Conservation (phyloP, 2,113 vertebrate species). For the Morone chrysops region DNA sequence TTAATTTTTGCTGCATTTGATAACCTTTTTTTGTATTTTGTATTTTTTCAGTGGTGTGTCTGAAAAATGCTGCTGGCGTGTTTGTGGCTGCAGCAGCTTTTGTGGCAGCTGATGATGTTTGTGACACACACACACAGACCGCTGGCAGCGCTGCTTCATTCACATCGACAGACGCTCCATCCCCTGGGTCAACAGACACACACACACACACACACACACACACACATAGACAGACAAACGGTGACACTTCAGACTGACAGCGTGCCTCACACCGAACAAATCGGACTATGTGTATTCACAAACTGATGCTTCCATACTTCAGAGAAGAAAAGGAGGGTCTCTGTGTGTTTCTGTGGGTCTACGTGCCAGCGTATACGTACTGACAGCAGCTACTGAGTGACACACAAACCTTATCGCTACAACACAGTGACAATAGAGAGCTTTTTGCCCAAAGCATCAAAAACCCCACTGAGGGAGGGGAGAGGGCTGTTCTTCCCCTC, state of each 20-base stretch:
- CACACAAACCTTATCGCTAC: constrained; percentile 59
- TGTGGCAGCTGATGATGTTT: constrained; percentile 40
- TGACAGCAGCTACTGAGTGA: constrained; percentile 39
- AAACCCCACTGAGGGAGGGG: constrained; percentile 22
- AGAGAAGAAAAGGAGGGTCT: constrained; percentile 21
- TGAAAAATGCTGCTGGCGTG: neutral
- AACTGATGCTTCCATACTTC: constrained; percentile 47
- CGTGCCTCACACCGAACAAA: constrained; percentile 34
- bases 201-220: constrained; percentile 20
- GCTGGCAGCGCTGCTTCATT: neutral
- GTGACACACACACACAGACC: constrained; percentile 18
- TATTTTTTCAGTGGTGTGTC: neutral
- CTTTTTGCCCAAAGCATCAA: constrained; percentile 48
- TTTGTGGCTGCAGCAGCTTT: constrained; percentile 13
- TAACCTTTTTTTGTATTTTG: neutral
- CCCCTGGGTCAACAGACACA: constrained; percentile 8
- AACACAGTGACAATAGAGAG: constrained; percentile 56
- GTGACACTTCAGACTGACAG: constrained; percentile 58
- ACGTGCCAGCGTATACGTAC: constrained; percentile 18
- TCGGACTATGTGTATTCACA: constrained; percentile 45
- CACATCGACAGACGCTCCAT: constrained; percentile 1
- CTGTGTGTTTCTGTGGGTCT: constrained; percentile 15
- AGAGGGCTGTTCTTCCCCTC: constrained; percentile 35
- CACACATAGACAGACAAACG: constrained; percentile 29
- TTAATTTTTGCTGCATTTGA: neutral